Conservation (phyloP, 1,140 invertebrate genomes). For the Brachionus paranguensis region DNA sequence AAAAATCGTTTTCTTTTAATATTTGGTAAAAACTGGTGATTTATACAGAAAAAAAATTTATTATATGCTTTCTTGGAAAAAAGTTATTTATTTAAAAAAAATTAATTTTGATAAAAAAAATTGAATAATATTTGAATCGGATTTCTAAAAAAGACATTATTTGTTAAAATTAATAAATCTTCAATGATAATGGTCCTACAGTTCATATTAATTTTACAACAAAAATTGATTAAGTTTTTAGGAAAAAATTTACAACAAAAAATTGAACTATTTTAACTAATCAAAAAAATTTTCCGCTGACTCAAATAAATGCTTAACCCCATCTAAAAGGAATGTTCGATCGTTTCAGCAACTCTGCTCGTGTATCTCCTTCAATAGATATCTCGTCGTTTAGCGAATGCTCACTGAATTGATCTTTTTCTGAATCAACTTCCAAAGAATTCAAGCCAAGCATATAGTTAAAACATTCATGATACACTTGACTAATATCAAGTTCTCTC, state of each 20-base stretch:
- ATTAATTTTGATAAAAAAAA: neutral
- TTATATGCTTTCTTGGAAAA: neutral
- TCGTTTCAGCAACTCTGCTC: neutral
- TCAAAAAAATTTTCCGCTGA: neutral
- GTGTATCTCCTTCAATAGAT: neutral
- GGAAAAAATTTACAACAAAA: neutral
- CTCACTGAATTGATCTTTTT: neutral
- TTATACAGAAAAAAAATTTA: too few relatives aligned
- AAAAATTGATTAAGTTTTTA: neutral
- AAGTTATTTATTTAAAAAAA: neutral
- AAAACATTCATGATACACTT: neutral
- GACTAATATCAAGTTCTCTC: neutral
- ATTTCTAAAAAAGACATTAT: neutral
- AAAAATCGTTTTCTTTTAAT: too few relatives aligned
- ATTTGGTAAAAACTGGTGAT: too few relatives aligned
- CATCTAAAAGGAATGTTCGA: conserved; percentile 15
- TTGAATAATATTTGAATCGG: neutral
- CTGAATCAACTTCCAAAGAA: neutral
- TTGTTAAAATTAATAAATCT: neutral
- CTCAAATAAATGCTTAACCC: neutral
- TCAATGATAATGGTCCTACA: neutral
- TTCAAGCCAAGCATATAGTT: neutral
- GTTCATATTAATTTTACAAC: neutral
- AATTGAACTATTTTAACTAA: neutral
- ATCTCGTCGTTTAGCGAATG: neutral